Percentiles rank a stretch among this genome's conserved stretches.
These are phyloP conservation scores for Drosophila gaucha DNA, from an alignment of 2,888 invertebrate species.

Conservation along the genomic window DNA sequence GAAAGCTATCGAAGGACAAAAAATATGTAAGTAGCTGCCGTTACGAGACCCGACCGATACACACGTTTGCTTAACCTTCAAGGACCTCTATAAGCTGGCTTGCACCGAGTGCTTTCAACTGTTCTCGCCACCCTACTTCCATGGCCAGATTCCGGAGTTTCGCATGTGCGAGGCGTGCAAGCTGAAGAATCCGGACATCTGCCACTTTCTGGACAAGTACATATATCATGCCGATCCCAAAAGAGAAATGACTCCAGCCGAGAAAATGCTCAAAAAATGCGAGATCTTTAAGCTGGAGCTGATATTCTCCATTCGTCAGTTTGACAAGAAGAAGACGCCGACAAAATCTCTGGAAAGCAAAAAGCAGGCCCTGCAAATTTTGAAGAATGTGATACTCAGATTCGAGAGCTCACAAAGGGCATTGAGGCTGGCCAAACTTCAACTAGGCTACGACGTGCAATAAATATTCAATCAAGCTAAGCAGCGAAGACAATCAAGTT, in stretches of 20 bases:
- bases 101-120: conserved; percentile 19
- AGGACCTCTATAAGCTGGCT: conserved; percentile 7
- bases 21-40: background rate
- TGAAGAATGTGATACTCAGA: background rate
- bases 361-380: background rate
- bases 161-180: conserved; percentile 25
- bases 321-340: background rate
- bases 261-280: background rate
- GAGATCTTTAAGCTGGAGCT: background rate
- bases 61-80: background rate
- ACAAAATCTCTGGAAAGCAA: background rate
- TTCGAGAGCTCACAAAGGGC: background rate
- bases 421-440: background rate
- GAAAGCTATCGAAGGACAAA: background rate
- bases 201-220: conserved; percentile 12
- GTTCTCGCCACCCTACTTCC: conserved; percentile 15
- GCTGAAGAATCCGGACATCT: conserved; percentile 15
- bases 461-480: too few relatives aligned
- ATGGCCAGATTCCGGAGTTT: conserved; percentile 18
- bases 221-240: background rate
- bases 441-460: too few relatives aligned
- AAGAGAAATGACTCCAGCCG: background rate
- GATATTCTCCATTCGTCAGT: background rate
- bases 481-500: too few relatives aligned
- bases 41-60: background rate